Percentiles rank a stretch among this genome's conserved stretches.
These are phyloP conservation scores for Gobiocypris rarus DNA, from an alignment of 2,113 vertebrate genomes.

Conservation along the genomic window DNA sequence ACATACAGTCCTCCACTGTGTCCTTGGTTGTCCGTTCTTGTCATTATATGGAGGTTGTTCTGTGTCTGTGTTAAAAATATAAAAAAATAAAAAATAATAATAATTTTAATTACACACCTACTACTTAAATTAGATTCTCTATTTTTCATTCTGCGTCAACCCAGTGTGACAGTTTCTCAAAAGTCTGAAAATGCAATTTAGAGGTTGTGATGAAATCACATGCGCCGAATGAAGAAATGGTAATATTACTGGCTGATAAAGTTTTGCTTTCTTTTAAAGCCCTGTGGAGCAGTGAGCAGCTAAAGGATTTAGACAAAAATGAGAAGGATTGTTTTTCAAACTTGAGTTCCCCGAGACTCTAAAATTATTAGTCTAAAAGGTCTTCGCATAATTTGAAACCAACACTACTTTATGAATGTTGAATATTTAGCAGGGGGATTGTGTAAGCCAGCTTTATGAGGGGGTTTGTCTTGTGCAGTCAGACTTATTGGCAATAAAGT, in stretches of 20 bases:
- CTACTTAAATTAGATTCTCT: too few species aligned
- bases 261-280: slow-evolving; percentile 13
- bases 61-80: too few species aligned
- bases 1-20: too few species aligned
- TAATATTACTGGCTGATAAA: background rate
- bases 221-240: background rate
- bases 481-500: background rate
- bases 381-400: background rate
- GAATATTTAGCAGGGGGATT: slow-evolving; percentile 22
- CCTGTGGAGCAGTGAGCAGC: background rate
- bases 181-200: background rate
- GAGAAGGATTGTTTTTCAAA: slow-evolving; percentile 20
- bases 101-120: too few species aligned
- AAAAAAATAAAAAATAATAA: too few species aligned
- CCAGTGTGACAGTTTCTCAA: background rate
- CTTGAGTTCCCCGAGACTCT: background rate
- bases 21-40: too few species aligned
- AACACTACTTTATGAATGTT: slow-evolving; percentile 1
- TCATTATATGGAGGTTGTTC: too few species aligned
- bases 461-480: background rate
- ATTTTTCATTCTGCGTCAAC: too few species aligned
- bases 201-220: background rate
- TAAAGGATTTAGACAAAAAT: slow-evolving; percentile 26
- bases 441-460: slow-evolving; percentile 16
- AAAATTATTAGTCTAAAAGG: slow-evolving; percentile 5